phyloP scores from a whole-genome alignment of 2,113 vertebrate species.

The Pollimyrus isidori region DNA sequence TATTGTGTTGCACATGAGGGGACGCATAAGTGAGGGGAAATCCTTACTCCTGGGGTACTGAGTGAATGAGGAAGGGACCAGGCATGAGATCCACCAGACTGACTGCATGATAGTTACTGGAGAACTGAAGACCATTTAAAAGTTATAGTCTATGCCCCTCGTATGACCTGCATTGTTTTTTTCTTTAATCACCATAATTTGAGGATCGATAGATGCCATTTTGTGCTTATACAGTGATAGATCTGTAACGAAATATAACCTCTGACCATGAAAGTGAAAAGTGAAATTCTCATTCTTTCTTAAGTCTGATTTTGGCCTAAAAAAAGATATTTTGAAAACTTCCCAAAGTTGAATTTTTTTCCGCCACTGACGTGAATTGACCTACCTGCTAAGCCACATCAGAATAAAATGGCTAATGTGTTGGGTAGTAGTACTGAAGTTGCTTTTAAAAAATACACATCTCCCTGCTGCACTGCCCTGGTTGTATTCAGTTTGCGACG shows the following conservation, averaged over 20 bases:
- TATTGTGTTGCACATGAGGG: not conserved
- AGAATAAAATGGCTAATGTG: not conserved
- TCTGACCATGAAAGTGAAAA: not conserved
- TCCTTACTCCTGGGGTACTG: not conserved
- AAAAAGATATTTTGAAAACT: not conserved
- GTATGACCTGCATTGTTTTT: not conserved
- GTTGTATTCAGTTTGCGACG: constrained; percentile 3
- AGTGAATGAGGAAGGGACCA: not conserved
- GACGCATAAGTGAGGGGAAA: not conserved
- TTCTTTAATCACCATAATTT: not conserved
- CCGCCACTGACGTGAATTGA: not conserved
- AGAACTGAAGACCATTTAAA: not conserved
- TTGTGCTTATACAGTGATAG: not conserved
- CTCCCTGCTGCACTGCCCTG: constrained; percentile 10
- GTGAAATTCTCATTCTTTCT: not conserved
- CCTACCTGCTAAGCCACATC: not conserved
- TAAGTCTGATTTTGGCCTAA: not conserved
- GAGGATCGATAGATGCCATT: not conserved
- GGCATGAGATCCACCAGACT: not conserved
- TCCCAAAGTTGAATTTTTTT: not conserved
- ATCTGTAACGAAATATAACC: not conserved
- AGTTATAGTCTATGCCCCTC: not conserved
- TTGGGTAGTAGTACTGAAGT: not conserved
- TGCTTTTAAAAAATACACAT: not conserved
- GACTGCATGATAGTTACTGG: not conserved